A percentile compares a stretch with the other conserved stretches of the same genome.
These are phyloP conservation scores for Caenorhabditis remanei DNA, from an alignment of 1,140 invertebrate genomes.

Conservation along the genomic window DNA sequence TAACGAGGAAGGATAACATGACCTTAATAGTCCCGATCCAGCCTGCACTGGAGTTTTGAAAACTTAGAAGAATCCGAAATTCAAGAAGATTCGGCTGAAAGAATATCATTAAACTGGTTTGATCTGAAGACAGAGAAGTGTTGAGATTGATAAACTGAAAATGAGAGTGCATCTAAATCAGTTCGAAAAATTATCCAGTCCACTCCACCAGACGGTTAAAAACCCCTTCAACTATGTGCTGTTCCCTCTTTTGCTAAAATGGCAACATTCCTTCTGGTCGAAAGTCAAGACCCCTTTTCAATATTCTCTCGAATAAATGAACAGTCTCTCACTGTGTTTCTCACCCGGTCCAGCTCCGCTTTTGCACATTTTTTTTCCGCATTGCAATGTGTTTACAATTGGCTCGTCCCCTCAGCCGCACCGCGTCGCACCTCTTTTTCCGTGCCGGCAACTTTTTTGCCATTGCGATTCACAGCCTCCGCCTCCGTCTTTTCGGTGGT, in stretches of 20 bases:
- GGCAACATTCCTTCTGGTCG: constrained; percentile 37
- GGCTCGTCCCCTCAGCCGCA: not conserved
- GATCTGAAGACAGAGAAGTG: no score
- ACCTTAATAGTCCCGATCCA: no score
- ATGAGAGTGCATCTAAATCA: no score
- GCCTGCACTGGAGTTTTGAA: no score
- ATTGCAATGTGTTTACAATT: constrained; percentile 45
- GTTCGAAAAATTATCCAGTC: no score
- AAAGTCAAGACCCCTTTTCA: constrained; percentile 34
- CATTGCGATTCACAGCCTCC: constrained; percentile 47
- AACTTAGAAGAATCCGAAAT: no score
- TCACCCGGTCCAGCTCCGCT: constrained; percentile 15
- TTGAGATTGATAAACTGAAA: no score
- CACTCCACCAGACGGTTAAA: not conserved
- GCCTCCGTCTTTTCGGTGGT: constrained; percentile 21
- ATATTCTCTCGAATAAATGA: not conserved
- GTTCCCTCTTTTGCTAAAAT: not conserved
- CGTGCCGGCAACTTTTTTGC: constrained; percentile 40
- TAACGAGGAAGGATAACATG: no score
- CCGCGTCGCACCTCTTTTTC: constrained; percentile 26
- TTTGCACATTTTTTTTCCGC: constrained; percentile 39
- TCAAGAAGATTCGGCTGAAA: no score
- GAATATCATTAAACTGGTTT: no score
- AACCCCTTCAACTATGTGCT: not conserved
- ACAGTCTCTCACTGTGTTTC: constrained; percentile 10